These are phyloP conservation scores for Babylonia areolata DNA, from an alignment of 1,140 invertebrate genomes.

Conservation along the genomic window DNA sequence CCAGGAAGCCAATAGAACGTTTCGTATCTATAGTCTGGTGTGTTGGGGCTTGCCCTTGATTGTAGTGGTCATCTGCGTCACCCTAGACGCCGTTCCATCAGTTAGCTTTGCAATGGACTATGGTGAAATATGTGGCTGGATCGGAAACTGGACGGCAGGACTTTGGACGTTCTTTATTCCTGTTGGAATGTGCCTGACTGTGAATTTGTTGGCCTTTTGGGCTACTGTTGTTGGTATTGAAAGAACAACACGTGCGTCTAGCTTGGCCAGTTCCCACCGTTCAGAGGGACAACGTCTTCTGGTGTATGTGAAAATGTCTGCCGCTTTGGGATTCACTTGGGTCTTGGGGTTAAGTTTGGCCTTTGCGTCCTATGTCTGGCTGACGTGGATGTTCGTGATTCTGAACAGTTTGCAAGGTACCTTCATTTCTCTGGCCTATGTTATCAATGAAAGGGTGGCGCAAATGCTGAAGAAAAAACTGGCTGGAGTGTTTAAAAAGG, in stretches of 20 bases:
- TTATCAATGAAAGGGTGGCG: background rate
- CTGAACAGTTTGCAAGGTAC: constrained; percentile 17
- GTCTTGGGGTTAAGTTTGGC: background rate
- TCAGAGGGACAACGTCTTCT: background rate
- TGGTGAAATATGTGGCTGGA: background rate
- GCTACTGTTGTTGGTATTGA: background rate
- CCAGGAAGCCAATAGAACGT: background rate
- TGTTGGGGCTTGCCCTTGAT: constrained; percentile 8
- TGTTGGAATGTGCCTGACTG: background rate
- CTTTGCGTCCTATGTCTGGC: background rate
- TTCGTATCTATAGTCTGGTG: background rate
- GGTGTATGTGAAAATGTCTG: constrained; percentile 10
- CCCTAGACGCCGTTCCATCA: background rate
- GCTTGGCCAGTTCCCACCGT: background rate
- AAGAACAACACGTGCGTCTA: background rate
- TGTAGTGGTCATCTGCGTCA: background rate
- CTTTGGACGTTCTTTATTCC: background rate
- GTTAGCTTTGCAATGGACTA: background rate
- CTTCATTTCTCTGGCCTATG: constrained; percentile 4
- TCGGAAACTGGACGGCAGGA: background rate
- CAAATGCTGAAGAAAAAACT: background rate
- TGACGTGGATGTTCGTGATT: background rate
- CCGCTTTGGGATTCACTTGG: constrained; percentile 2
- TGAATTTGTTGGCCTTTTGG: background rate
- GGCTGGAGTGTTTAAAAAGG: no score